Percentiles rank a stretch among this genome's conserved stretches.
Evolutionary conservation across 2,888 invertebrate species (phyloP).

Genomic region (Euplagia quadripunctaria): DNA sequence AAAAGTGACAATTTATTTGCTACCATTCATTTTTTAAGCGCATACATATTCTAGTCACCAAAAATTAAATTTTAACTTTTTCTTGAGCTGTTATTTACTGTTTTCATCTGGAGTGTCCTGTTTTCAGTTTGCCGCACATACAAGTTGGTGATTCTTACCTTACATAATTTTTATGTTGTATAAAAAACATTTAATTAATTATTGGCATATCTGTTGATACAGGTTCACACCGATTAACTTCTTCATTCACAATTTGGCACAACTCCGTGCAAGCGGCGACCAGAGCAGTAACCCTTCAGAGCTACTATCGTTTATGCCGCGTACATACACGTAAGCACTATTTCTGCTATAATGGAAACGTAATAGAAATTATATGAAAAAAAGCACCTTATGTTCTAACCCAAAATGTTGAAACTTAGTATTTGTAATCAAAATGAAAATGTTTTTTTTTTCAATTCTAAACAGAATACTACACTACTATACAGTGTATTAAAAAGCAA

Average conservation of each 20-base stretch:
- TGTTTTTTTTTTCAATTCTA: neutral
- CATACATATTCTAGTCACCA: too few species aligned
- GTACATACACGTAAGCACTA: conserved; percentile 94
- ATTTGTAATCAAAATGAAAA: neutral
- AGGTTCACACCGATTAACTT: conserved; percentile 98
- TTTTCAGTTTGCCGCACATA: too few species aligned
- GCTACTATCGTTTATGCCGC: conserved; percentile 96
- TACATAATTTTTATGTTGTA: neutral
- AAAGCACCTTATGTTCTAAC: neutral
- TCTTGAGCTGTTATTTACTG: too few species aligned
- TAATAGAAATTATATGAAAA: neutral
- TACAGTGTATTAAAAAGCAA: neutral
- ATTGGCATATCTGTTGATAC: conserved; percentile 6
- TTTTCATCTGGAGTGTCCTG: too few species aligned
- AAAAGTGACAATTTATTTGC: too few species aligned
- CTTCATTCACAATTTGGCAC: conserved; percentile 98
- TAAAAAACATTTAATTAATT: neutral
- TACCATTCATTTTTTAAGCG: too few species aligned
- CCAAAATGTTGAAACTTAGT: neutral
- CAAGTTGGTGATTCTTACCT: too few species aligned
- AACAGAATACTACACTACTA: neutral
- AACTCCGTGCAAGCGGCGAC: conserved; percentile 96
- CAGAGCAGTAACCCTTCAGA: conserved; percentile 91
- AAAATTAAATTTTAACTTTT: too few species aligned
- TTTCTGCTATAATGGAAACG: neutral